These are phyloP conservation scores for Acanthisitta chloris DNA, from an alignment of 2,113 vertebrate species.

Conservation along the genomic window DNA sequence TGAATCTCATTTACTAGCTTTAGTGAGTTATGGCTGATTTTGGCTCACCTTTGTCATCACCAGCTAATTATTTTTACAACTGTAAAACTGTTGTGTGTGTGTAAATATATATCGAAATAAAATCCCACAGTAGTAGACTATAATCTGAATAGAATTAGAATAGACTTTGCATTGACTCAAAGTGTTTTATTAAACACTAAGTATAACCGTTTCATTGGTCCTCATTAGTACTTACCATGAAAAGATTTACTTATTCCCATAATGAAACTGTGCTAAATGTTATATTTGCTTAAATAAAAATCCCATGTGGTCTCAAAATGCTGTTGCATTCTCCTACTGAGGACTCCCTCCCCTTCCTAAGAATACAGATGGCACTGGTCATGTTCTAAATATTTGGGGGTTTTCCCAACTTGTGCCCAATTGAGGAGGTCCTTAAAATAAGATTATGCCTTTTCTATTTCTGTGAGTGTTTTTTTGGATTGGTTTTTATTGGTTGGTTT, in stretches of 20 bases:
- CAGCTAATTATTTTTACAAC: background rate
- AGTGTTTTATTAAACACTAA: background rate
- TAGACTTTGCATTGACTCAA: background rate
- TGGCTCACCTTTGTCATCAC: background rate
- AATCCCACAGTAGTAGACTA: background rate
- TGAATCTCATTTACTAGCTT: background rate
- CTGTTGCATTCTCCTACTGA: background rate
- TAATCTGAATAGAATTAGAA: background rate
- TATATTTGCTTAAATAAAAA: background rate
- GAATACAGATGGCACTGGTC: background rate
- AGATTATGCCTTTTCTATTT: background rate
- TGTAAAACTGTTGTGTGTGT: background rate
- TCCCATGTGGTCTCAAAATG: background rate
- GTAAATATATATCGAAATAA: background rate
- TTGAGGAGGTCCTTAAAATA: background rate
- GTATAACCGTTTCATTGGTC: background rate
- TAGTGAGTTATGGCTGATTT: background rate
- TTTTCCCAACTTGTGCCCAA: background rate
- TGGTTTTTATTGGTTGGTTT: background rate
- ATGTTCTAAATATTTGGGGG: accelerated
- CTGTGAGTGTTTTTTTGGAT: background rate
- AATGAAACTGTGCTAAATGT: background rate
- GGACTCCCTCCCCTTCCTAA: background rate
- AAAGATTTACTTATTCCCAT: background rate
- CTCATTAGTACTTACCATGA: background rate